Percentiles rank a stretch among this genome's conserved stretches.
phyloP scores from a whole-genome alignment of 2,888 invertebrate genomes.

The Coronaproctus castanopsis region DNA sequence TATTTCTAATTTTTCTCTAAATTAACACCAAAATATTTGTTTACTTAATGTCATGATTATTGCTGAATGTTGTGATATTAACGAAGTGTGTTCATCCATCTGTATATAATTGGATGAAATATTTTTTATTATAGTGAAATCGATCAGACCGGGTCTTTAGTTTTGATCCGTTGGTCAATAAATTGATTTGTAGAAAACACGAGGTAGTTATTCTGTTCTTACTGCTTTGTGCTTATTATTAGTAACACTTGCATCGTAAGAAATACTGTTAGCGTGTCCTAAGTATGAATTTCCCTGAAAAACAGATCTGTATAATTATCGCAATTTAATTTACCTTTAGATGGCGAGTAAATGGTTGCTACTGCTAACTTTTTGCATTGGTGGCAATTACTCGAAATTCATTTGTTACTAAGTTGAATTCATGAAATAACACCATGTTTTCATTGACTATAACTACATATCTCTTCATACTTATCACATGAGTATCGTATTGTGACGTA shows the following conservation, averaged over 20 bases:
- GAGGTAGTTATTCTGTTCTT: background rate
- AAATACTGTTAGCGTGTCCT: background rate
- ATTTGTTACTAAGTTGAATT: background rate
- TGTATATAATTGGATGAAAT: background rate
- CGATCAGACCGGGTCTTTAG: background rate
- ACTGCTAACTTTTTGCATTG: background rate
- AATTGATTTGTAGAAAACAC: background rate
- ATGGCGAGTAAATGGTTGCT: background rate
- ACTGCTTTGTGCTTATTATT: background rate
- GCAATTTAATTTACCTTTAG: background rate
- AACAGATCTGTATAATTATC: background rate
- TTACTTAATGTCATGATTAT: background rate
- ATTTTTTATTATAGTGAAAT: background rate
- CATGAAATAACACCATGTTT: background rate
- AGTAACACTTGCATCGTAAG: background rate
- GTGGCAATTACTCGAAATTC: background rate
- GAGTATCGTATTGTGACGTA: no score
- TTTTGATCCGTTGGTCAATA: background rate
- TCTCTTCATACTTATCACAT: no score
- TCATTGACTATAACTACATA: background rate
- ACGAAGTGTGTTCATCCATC: background rate
- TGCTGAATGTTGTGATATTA: background rate
- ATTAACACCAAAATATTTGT: background rate
- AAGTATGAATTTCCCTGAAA: background rate
- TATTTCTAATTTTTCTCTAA: background rate